Percentiles rank a stretch among this genome's conserved stretches.
Conservation (phyloP, 2,113 vertebrate genomes). For the Cervus canadensis region DNA sequence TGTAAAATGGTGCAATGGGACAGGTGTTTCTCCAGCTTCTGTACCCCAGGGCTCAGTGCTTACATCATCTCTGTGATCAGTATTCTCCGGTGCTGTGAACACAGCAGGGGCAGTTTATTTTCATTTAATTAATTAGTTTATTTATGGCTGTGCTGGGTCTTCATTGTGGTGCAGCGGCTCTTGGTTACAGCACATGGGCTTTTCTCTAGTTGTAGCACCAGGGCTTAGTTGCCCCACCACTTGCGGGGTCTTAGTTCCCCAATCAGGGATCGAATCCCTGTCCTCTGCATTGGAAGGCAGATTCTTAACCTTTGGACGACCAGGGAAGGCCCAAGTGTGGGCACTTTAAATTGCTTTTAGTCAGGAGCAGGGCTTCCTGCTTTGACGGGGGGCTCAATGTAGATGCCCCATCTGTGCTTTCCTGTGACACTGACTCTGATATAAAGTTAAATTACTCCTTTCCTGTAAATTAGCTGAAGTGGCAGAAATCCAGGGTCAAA, state of each 20-base stretch:
- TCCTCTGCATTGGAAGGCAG: background rate
- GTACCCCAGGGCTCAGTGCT: background rate
- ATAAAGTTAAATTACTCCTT: background rate
- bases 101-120: background rate
- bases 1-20: background rate
- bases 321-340: background rate
- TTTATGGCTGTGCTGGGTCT: background rate
- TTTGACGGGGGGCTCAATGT: background rate
- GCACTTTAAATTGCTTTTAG: background rate
- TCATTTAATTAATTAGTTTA: background rate
- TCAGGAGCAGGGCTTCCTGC: constrained; percentile 7
- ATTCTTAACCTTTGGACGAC: background rate
- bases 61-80: background rate
- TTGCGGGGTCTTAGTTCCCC: background rate
- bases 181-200: background rate
- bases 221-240: background rate
- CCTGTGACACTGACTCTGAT: background rate
- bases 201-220: background rate
- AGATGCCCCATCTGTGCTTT: background rate
- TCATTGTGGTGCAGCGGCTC: background rate
- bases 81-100: background rate
- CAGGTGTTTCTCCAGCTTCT: background rate
- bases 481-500: constrained; percentile 1
- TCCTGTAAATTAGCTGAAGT: constrained; percentile 4
- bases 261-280: background rate